Evolutionary conservation across 2,113 vertebrate species (phyloP).

Genomic region (Tenrec ecaudatus): DNA sequence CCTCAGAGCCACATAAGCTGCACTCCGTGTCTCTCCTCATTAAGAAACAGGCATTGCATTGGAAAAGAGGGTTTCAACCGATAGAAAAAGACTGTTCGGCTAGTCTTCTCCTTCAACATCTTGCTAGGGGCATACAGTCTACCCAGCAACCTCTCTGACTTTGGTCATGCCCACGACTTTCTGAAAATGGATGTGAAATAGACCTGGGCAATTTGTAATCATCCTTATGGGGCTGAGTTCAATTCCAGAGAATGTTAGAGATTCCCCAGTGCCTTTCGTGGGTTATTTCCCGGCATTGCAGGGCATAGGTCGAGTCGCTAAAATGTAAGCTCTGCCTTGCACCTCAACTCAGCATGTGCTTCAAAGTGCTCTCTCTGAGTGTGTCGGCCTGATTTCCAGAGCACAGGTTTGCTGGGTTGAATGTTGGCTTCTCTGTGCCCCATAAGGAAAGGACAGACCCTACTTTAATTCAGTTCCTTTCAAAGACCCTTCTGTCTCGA

Average conservation of each 20-base stretch:
- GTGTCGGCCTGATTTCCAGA: conserved; percentile 31
- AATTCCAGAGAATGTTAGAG: neutral
- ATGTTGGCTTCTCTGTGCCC: conserved; percentile 67
- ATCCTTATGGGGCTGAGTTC: neutral
- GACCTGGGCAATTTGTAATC: neutral
- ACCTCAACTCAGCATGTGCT: fast-evolving
- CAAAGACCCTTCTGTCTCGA: conserved; percentile 69
- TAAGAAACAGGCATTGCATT: neutral
- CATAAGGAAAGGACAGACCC: conserved; percentile 70
- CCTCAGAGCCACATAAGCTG: neutral
- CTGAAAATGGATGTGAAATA: conserved; percentile 15
- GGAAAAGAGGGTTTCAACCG: too few species aligned
- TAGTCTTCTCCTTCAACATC: neutral
- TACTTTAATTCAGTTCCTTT: conserved; percentile 66
- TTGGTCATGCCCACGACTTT: neutral
- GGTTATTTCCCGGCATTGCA: neutral
- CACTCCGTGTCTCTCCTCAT: neutral
- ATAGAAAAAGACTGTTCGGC: neutral
- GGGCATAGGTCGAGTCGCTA: neutral
- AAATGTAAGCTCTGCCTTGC: too few species aligned
- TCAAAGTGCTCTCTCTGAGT: neutral
- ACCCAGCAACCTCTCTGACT: neutral
- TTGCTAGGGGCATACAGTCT: neutral
- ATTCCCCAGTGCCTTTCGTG: neutral
- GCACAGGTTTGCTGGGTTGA: conserved; percentile 43